phyloP scores from a whole-genome alignment of 2,113 vertebrate species.

The Parotia lawesii region DNA sequence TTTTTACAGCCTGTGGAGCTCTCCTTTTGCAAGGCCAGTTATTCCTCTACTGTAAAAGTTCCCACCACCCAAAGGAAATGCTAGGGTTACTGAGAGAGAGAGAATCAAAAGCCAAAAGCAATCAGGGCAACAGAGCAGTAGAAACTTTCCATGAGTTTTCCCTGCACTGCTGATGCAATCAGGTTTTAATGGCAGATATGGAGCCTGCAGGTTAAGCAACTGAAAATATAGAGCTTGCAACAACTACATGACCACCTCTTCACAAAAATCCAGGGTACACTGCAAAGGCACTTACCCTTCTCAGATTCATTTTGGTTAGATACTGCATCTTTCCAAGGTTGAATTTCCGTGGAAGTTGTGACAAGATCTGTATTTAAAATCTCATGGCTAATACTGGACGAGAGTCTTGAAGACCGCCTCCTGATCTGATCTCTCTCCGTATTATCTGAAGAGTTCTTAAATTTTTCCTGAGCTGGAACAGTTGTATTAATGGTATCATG shows the following conservation, averaged over 20 bases:
- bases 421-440: slow-evolving; percentile 72
- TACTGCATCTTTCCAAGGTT: slow-evolving; percentile 53
- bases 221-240: background rate
- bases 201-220: background rate
- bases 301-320: slow-evolving; percentile 50
- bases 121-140: background rate
- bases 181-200: background rate
- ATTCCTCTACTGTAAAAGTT: background rate
- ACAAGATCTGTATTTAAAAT: slow-evolving; percentile 53
- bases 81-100: background rate
- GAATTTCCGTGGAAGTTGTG: slow-evolving; percentile 42
- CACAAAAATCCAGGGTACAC: background rate
- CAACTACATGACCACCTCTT: background rate
- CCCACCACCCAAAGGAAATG: background rate
- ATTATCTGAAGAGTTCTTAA: slow-evolving; percentile 65
- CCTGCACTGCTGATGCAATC: background rate
- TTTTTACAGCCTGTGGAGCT: background rate
- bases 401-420: slow-evolving; percentile 72
- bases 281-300: slow-evolving; percentile 61
- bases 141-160: background rate
- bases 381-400: slow-evolving; percentile 61
- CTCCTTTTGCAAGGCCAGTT: background rate
- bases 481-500: background rate
- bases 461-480: slow-evolving; percentile 72
- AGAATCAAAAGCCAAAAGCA: background rate